Evolutionary conservation across 1,140 invertebrate genomes (phyloP).

Genomic region (Mya arenaria): DNA sequence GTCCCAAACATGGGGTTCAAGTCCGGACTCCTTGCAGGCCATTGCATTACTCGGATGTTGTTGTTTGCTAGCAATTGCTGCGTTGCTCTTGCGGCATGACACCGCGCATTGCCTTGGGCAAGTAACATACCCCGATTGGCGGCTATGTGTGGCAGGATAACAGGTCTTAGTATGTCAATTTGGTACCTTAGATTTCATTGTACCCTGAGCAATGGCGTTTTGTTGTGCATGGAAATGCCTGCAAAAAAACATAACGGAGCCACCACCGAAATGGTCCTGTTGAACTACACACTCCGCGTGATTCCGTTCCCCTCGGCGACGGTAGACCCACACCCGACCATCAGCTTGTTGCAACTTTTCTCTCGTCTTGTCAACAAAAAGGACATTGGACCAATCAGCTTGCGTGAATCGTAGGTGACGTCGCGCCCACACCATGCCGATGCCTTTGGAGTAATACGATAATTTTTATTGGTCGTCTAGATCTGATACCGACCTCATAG

Average conservation of each 20-base stretch:
- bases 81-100: constrained; percentile 12
- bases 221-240: constrained; percentile 7
- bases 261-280: not conserved
- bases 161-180: not conserved
- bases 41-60: constrained; percentile 1
- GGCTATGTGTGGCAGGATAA: not conserved
- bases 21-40: constrained; percentile 29
- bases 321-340: not conserved
- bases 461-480: not conserved
- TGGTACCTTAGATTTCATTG: not conserved
- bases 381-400: constrained; percentile 16
- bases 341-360: not conserved
- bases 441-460: not conserved
- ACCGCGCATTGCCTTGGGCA: constrained; percentile 24
- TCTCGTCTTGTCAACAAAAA: constrained; percentile 18
- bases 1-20: too few species aligned
- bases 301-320: constrained; percentile 11
- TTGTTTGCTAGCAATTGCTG: not conserved
- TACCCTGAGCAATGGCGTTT: not conserved
- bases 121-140: constrained; percentile 9
- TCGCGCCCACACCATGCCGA: not conserved
- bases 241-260: constrained; percentile 2
- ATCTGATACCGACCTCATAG: not conserved
- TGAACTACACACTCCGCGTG: not conserved
- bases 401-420: not conserved